These are phyloP conservation scores for Pipa parva DNA, from an alignment of 2,113 vertebrate species.

Conservation along the genomic window DNA sequence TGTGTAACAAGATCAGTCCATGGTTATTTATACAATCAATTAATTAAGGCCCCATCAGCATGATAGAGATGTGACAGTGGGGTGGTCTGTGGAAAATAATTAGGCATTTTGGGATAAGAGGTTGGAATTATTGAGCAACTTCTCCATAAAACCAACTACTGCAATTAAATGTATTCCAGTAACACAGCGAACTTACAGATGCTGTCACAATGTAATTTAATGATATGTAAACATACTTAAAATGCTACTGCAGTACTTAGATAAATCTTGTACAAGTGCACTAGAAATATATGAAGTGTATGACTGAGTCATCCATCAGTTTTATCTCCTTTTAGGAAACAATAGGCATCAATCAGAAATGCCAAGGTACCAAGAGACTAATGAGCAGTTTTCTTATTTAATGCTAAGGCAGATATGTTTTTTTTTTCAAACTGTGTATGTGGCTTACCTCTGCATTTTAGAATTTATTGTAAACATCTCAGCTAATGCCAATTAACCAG, in stretches of 20 bases:
- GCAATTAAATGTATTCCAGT: conserved; percentile 6
- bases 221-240: conserved; percentile 22
- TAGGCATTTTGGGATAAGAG: neutral
- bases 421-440: conserved; percentile 15
- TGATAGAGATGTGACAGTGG: neutral
- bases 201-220: conserved; percentile 20
- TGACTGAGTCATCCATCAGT: conserved; percentile 23
- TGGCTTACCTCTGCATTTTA: conserved; percentile 7
- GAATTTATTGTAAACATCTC: neutral
- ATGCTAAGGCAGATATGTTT: conserved; percentile 23
- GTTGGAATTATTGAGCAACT: neutral
- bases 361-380: conserved; percentile 4
- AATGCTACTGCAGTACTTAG: conserved; percentile 7
- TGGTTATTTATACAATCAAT: neutral
- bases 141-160: neutral
- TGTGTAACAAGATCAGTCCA: no score
- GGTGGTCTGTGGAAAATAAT: neutral
- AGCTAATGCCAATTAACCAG: no score
- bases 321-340: conserved; percentile 36
- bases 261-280: conserved; percentile 29
- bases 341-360: conserved; percentile 30
- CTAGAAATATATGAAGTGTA: conserved; percentile 30
- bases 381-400: conserved; percentile 10
- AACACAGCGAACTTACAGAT: conserved; percentile 12
- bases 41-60: neutral